Percentiles rank a stretch among this genome's conserved stretches.
phyloP scores from a whole-genome alignment of 2,797 vertebrate genomes.

The Chiroxiphia lanceolata region DNA sequence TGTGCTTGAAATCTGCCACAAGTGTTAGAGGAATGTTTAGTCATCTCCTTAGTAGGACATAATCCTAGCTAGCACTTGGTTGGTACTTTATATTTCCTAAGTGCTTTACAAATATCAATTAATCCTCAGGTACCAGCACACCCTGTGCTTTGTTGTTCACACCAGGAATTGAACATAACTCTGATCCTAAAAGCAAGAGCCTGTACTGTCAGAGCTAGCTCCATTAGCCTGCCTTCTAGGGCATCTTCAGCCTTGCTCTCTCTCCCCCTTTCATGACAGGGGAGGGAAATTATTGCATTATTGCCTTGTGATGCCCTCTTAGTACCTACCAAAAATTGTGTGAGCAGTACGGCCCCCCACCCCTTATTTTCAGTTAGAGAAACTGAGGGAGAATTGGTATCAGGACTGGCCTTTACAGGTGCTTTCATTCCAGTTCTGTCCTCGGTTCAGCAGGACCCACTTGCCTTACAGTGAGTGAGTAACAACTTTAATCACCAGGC shows the following conservation, averaged over 20 bases:
- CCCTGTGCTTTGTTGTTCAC: neutral
- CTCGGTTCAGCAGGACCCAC: neutral
- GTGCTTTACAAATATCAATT: slow-evolving; percentile 7
- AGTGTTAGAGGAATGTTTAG: slow-evolving; percentile 37
- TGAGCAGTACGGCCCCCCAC: neutral
- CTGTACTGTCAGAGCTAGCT: neutral
- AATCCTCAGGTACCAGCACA: slow-evolving; percentile 1
- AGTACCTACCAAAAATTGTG: neutral
- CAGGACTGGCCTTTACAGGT: neutral
- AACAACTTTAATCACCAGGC: neutral
- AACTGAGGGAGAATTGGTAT: neutral
- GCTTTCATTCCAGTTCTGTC: neutral
- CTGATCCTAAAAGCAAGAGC: neutral
- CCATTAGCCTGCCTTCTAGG: neutral
- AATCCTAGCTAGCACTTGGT: slow-evolving; percentile 37
- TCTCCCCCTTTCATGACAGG: neutral
- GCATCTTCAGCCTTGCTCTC: neutral
- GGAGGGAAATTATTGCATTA: neutral
- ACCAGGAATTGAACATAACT: neutral
- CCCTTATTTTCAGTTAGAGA: neutral
- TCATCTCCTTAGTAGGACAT: slow-evolving; percentile 42
- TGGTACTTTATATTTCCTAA: slow-evolving; percentile 5
- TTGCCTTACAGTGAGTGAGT: neutral
- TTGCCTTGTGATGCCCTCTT: neutral
- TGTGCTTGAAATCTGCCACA: slow-evolving; percentile 40